Conservation (phyloP, 1,140 invertebrate species). For the Orussus abietinus region DNA sequence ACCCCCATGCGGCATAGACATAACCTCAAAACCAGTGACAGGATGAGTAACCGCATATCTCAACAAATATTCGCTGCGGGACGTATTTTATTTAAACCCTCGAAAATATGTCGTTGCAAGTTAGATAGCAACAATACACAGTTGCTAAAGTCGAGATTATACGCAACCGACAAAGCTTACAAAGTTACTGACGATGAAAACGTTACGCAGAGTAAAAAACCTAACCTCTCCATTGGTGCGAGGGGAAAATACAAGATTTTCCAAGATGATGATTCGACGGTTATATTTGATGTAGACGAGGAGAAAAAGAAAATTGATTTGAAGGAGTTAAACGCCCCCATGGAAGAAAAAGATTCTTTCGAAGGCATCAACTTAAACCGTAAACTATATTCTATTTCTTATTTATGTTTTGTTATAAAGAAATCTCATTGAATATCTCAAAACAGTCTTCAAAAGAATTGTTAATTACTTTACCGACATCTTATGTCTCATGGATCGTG, state of each 20-base stretch:
- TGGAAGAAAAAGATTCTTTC: slow-evolving; percentile 44
- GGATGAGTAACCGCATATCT: slow-evolving; percentile 24
- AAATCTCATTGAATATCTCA: no score
- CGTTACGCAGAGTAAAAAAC: slow-evolving; percentile 7
- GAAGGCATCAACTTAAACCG: slow-evolving; percentile 51
- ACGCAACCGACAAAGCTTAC: slow-evolving; percentile 12
- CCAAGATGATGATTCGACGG: slow-evolving; percentile 59
- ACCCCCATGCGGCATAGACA: no score
- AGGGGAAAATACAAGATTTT: slow-evolving; percentile 58
- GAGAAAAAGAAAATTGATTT: slow-evolving; percentile 52
- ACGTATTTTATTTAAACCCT: slow-evolving; percentile 21
- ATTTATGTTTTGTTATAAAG: no score
- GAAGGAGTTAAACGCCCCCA: slow-evolving; percentile 38
- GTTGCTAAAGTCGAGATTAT: slow-evolving; percentile 14
- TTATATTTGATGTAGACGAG: slow-evolving; percentile 67
- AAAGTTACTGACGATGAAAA: slow-evolving; percentile 9
- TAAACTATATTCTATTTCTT: slow-evolving; percentile 31
- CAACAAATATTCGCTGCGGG: slow-evolving; percentile 19
- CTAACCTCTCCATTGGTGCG: slow-evolving; percentile 32
- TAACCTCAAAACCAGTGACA: no score
- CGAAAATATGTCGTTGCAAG: slow-evolving; percentile 11
- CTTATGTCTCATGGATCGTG: no score
- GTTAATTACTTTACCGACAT: no score
- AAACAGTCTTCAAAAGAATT: no score
- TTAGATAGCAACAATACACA: slow-evolving; percentile 15